Evolutionary conservation across 2,888 invertebrate genomes (phyloP).

Genomic region (Aphidius colemani): DNA sequence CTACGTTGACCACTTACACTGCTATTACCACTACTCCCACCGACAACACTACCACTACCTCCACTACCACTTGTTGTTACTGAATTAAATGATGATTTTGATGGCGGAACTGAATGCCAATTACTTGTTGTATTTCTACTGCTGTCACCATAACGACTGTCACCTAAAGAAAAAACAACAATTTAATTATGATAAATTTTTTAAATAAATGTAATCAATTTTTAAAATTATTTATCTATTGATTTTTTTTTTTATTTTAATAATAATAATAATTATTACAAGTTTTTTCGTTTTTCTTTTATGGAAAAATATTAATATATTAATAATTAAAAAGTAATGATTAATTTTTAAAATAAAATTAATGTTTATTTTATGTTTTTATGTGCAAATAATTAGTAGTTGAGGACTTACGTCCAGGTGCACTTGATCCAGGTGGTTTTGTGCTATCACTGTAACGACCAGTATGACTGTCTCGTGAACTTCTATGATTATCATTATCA

Average conservation of each 20-base stretch:
- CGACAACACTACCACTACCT: conserved; percentile 10
- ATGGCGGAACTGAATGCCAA: conserved; percentile 56
- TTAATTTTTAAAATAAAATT: too few species aligned
- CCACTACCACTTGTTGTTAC: conserved; percentile 42
- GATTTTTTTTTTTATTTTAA: conserved; percentile 34
- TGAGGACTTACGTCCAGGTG: conserved; percentile 52
- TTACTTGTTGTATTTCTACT: conserved; percentile 53
- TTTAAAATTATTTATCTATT: conserved; percentile 12
- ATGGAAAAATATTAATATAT: too few species aligned
- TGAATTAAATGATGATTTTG: conserved; percentile 55
- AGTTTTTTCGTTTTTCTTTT: too few species aligned
- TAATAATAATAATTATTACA: conserved; percentile 8
- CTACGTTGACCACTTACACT: conserved; percentile 52
- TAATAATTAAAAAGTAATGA: too few species aligned
- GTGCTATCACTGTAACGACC: conserved; percentile 53
- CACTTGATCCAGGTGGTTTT: conserved; percentile 52
- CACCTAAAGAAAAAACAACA: conserved; percentile 41
- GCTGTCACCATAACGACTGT: conserved; percentile 55
- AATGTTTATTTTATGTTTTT: conserved; percentile 23
- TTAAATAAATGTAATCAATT: neutral
- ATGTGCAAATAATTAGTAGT: conserved; percentile 22
- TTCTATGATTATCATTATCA: conserved; percentile 54
- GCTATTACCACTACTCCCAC: conserved; percentile 3
- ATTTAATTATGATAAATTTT: neutral
- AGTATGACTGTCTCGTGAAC: conserved; percentile 53